Conservation (phyloP, 2,888 invertebrate genomes). For the Papilio protenor region DNA sequence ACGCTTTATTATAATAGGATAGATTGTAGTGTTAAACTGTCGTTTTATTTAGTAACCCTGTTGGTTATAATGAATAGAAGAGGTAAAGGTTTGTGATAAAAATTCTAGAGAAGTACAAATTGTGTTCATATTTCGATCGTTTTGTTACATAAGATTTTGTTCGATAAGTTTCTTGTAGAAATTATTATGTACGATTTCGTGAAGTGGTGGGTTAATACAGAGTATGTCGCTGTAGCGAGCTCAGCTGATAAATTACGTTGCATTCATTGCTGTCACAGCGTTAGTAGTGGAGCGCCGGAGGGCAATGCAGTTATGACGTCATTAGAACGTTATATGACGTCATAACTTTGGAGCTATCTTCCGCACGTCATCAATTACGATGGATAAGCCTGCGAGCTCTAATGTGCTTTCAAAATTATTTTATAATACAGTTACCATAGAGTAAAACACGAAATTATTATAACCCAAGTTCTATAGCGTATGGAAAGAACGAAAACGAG, state of each 20-base stretch:
- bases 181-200: conserved; percentile 10
- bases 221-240: conserved; percentile 45
- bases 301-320: conserved; percentile 82
- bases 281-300: conserved; percentile 58
- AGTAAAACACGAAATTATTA: neutral
- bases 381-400: conserved; percentile 71
- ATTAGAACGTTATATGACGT: conserved; percentile 81
- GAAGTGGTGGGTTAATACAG: conserved; percentile 44
- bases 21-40: neutral
- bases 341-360: conserved; percentile 78
- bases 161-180: neutral
- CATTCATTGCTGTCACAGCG: conserved; percentile 63
- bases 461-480: neutral
- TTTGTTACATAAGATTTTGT: conserved; percentile 2
- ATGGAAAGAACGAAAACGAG: no score
- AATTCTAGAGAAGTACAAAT: neutral
- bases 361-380: conserved; percentile 79
- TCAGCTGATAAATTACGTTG: conserved; percentile 65
- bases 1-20: no score
- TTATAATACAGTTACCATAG: conserved; percentile 45
- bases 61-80: neutral
- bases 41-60: neutral
- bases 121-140: no score
- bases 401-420: conserved; percentile 68
- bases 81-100: neutral